These are phyloP conservation scores for Lindbergichthys nudifrons DNA, from an alignment of 2,797 vertebrate genomes.

Conservation along the genomic window DNA sequence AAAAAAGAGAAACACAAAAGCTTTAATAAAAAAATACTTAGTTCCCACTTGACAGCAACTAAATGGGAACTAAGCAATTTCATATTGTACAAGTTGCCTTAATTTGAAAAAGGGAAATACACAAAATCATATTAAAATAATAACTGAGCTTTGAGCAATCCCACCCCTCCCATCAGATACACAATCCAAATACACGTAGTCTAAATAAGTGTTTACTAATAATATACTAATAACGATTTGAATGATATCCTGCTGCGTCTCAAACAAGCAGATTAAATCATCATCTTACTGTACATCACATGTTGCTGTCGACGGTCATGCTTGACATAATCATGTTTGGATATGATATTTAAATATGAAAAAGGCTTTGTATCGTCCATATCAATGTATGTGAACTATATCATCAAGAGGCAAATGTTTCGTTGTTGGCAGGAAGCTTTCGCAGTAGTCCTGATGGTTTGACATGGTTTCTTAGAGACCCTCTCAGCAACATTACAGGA, in stretches of 20 bases:
- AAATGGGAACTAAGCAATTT: neutral
- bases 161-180: too few species aligned
- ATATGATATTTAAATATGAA: neutral
- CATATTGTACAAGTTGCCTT: neutral
- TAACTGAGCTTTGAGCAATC: neutral
- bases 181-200: neutral
- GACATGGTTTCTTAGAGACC: conserved; percentile 53
- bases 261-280: neutral
- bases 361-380: neutral
- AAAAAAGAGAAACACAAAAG: too few species aligned
- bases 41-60: too few species aligned
- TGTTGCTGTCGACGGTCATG: neutral
- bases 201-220: neutral
- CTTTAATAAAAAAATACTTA: too few species aligned
- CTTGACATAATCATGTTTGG: neutral
- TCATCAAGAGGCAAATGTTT: neutral
- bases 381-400: neutral
- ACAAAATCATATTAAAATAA: neutral
- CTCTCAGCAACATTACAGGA: conserved; percentile 44
- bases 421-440: conserved; percentile 20
- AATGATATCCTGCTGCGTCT: neutral
- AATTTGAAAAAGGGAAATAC: too few species aligned
- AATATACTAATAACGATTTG: neutral
- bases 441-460: conserved; percentile 7
- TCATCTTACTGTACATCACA: neutral